Percentiles rank a stretch among this genome's conserved stretches.
Evolutionary conservation across 1,140 invertebrate genomes (phyloP).

Genomic region (Drosophila melanogaster): Release_6_plus_ISO1_MT NC_004354.4:14899001-14899500

Average conservation of each 20-base stretch:
- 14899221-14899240: not conserved
- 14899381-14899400: not conserved
- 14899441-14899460: not conserved
- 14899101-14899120: not conserved
- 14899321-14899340: too few species aligned
- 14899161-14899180: not conserved
- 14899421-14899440: conserved; percentile 8
- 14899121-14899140: conserved; percentile 10
- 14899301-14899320: not conserved
- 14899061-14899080: conserved; percentile 37
- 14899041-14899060: conserved; percentile 17
- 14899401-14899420: not conserved
- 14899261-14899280: conserved; percentile 5
- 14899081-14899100: conserved; percentile 33
- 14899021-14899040: not conserved
- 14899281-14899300: conserved; percentile 1
- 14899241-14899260: not conserved
- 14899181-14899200: conserved; percentile 13
- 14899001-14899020: conserved; percentile 28
- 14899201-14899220: not conserved
- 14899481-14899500: conserved; percentile 40
- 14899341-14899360: too few species aligned
- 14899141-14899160: conserved; percentile 1
- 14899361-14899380: not conserved
- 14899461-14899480: conserved; percentile 26